Percentiles rank a stretch among this genome's conserved stretches.
These are phyloP conservation scores for Recurvirostra avosetta DNA, from an alignment of 2,113 vertebrate species.

Conservation along the genomic window DNA sequence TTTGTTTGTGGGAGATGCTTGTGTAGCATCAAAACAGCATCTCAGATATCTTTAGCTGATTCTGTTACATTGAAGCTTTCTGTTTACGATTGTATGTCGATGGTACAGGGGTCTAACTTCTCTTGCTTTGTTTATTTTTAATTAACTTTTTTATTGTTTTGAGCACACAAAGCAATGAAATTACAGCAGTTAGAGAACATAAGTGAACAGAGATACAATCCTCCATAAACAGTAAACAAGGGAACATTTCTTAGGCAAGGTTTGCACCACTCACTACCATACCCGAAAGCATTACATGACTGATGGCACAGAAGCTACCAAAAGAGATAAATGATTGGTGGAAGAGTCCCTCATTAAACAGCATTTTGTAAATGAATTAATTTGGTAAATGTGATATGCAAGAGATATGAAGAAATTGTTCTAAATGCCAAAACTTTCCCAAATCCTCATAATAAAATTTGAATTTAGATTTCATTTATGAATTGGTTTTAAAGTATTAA, in stretches of 20 bases:
- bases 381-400: not conserved
- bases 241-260: not conserved
- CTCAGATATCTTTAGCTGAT: not conserved
- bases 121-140: not conserved
- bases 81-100: not conserved
- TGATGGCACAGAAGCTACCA: not conserved
- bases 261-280: rapidly evolving
- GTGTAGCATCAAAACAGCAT: not conserved
- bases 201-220: not conserved
- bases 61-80: not conserved
- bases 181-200: not conserved
- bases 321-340: not conserved
- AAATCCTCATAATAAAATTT: not conserved
- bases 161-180: not conserved
- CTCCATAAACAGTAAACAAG: not conserved
- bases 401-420: not conserved
- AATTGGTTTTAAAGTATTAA: not conserved
- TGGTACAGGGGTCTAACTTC: not conserved
- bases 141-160: slow-evolving; percentile 3
- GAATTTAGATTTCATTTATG: not conserved
- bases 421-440: not conserved
- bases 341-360: not conserved
- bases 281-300: rapidly evolving
- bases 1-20: not conserved
- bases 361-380: not conserved